Conservation (phyloP, 2,888 invertebrate species). For the Hirtodrosophila trivittata region DNA sequence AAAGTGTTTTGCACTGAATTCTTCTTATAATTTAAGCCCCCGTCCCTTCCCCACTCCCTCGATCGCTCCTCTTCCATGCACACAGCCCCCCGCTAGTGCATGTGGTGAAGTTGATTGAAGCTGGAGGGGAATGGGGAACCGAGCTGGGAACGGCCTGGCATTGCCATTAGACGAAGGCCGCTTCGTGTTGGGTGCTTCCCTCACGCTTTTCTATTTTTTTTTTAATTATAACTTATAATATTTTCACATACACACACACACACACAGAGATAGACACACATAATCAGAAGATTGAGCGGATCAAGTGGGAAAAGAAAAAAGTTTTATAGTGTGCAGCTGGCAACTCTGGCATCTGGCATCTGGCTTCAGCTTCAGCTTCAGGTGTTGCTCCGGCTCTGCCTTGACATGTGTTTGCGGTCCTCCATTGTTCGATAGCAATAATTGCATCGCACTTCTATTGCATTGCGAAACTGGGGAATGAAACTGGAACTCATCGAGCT, state of each 20-base stretch:
- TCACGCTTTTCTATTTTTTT: conserved; percentile 20
- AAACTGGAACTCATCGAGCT: conserved; percentile 34
- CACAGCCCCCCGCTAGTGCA: neutral
- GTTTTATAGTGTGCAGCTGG: conserved; percentile 12
- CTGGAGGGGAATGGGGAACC: neutral
- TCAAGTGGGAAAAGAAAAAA: conserved; percentile 3
- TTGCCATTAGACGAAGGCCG: conserved; percentile 49
- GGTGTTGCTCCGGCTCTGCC: conserved; percentile 23
- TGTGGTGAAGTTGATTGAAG: conserved; percentile 12
- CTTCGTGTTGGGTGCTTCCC: conserved; percentile 36
- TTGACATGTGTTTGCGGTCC: conserved; percentile 39
- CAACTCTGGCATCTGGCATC: conserved; percentile 9
- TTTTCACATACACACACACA: conserved; percentile 45
- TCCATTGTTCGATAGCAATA: conserved; percentile 75
- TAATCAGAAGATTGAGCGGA: conserved; percentile 14
- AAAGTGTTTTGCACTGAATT: conserved; percentile 46
- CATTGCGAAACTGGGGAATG: conserved; percentile 42
- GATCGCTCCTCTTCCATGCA: neutral
- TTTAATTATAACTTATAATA: conserved; percentile 76
- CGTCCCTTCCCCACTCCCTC: neutral
- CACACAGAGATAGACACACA: conserved; percentile 6
- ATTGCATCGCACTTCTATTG: conserved; percentile 75
- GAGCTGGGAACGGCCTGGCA: neutral
- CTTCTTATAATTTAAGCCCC: conserved; percentile 28
- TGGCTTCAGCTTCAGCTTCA: too few species aligned